Base-by-base conservation (phyloP, 2,888 invertebrate species). In the Pseudoips prasinana region DNA sequence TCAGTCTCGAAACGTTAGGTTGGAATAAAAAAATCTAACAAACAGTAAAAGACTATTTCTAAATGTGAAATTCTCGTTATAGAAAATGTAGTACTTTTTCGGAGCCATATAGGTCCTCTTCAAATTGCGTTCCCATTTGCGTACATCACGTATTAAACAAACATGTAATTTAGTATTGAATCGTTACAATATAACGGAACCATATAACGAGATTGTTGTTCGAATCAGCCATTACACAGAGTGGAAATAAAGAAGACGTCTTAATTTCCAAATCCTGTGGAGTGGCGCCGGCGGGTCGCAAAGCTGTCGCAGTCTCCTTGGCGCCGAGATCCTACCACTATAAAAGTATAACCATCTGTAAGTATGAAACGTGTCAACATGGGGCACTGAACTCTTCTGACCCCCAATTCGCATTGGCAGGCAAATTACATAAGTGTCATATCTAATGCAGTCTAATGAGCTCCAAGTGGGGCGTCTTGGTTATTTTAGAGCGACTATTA, bases 211-310 rank as follows among this genome's bases (percentile, higher is more conserved):
- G 14, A 14, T 14, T 14, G 14, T 14, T 14, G 5, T 14, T 14
- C 14, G 14, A 5, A 14, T 14, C 14, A 14, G 14, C 14, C 14
- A 14, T 14, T 14, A n/a, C n/a, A n/a, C n/a, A n/a, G n/a, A 25
- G 22, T 22, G 6, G 20, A 24, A 23, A 30, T 36, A 47, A 42
- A 30, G 32, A 23, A 28, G 24, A 10, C 10, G 20, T 23, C 28
- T 32, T 36, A 34, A 33, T 48, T 33, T 18, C 25, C 14, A 27
- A 8, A 34, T 31, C 14, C 19, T 40, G 46, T 48, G 42, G 34
- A 33, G 33, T 24, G 83, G 79, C 82, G 83, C 80, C 83, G 29
- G 14, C 10, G 34, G 28, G 83, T 68, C 81, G 74, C 72, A 77
- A 46, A 77, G 54, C 28, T 48, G 34, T 56, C 39, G 53, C 62